A percentile compares a stretch with the other conserved stretches of the same genome.
These are phyloP conservation scores for Torymus auratus DNA, from an alignment of 2,888 invertebrate genomes.

Conservation along the genomic window DNA sequence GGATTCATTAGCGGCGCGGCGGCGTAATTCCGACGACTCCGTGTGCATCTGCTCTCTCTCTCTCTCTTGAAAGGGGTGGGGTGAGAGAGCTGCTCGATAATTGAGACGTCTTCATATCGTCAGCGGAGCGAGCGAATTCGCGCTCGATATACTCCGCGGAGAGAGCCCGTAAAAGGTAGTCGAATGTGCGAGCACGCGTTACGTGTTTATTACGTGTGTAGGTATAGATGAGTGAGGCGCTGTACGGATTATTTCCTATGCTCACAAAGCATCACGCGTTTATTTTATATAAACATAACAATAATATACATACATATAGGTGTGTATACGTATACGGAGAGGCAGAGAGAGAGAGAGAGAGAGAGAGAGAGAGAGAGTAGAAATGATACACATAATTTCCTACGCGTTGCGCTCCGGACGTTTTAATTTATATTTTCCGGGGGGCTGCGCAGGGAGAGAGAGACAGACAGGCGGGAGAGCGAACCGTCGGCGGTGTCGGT, in stretches of 20 bases:
- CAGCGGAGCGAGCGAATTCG: neutral
- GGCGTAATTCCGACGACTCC: conserved; percentile 6
- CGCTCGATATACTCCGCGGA: conserved; percentile 1
- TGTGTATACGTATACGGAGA: neutral
- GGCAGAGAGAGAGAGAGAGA: too few species aligned
- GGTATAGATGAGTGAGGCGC: too few species aligned
- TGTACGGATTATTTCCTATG: too few species aligned
- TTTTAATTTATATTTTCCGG: conserved; percentile 57
- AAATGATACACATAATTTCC: too few species aligned
- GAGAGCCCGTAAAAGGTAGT: too few species aligned
- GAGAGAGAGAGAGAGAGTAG: too few species aligned
- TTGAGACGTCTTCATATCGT: conserved; percentile 43
- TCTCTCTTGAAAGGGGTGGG: neutral
- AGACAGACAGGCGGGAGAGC: neutral
- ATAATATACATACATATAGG: neutral
- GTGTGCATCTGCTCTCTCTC: too few species aligned
- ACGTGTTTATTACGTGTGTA: too few species aligned
- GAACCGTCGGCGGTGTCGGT: conserved; percentile 37
- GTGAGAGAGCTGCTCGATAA: conserved; percentile 22
- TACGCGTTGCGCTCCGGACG: conserved; percentile 25
- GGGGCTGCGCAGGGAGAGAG: conserved; percentile 56
- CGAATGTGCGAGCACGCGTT: too few species aligned
- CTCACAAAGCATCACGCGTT: too few species aligned
- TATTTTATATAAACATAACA: too few species aligned
- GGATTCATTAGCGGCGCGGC: conserved; percentile 44